Evolutionary conservation across 2,888 invertebrate species (phyloP).

Genomic region (Nesidiocoris tenuis): DNA sequence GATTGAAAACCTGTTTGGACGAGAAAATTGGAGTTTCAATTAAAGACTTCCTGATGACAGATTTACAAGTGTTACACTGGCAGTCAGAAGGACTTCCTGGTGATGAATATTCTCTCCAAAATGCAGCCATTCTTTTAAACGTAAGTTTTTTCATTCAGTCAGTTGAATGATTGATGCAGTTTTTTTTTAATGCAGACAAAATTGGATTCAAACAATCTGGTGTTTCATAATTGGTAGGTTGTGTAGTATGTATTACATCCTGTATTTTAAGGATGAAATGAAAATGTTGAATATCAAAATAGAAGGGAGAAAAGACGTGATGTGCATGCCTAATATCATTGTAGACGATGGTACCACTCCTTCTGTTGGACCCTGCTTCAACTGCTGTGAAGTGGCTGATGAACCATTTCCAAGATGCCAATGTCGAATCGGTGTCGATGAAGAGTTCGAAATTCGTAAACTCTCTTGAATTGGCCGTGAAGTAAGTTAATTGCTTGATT

Average conservation of each 20-base stretch:
- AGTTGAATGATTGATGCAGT: no score
- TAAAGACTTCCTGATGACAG: slow-evolving; percentile 62
- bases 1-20: slow-evolving; percentile 54
- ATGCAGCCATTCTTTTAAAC: slow-evolving; percentile 75
- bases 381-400: slow-evolving; percentile 80
- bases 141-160: slow-evolving; percentile 56
- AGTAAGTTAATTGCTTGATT: slow-evolving; percentile 55
- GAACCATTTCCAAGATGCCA: slow-evolving; percentile 64
- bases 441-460: slow-evolving; percentile 72
- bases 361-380: slow-evolving; percentile 83
- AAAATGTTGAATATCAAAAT: no score
- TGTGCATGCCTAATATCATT: no score
- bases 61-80: slow-evolving; percentile 81
- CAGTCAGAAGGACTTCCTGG: slow-evolving; percentile 79
- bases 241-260: no score
- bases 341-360: slow-evolving; percentile 38
- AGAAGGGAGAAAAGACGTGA: no score
- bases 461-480: slow-evolving; percentile 70
- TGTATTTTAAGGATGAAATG: no score
- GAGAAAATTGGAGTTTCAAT: slow-evolving; percentile 58
- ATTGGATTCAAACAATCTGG: no score
- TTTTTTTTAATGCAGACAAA: no score
- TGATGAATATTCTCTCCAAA: slow-evolving; percentile 76
- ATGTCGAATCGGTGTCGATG: slow-evolving; percentile 77
- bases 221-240: no score